Percentiles rank a stretch among this genome's conserved stretches.
These are phyloP conservation scores for Drosophila cracens DNA, from an alignment of 2,888 invertebrate species.

Conservation along the genomic window DNA sequence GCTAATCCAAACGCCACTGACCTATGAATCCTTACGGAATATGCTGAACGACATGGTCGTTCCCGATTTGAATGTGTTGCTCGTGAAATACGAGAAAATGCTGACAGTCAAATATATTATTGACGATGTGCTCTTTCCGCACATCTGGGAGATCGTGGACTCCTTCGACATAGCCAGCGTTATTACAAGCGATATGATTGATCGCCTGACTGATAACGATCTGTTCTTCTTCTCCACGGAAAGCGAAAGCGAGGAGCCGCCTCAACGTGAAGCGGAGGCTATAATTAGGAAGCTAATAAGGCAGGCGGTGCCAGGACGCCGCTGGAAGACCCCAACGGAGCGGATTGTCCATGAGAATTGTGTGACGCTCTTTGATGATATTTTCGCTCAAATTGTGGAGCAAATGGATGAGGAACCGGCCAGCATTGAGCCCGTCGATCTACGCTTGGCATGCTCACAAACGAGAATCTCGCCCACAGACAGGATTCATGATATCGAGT, in stretches of 20 bases:
- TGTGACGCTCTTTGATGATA: slow-evolving; percentile 67
- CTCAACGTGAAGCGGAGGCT: slow-evolving; percentile 64
- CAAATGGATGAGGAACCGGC: background rate
- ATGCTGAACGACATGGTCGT: slow-evolving; percentile 62
- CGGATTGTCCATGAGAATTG: slow-evolving; percentile 67
- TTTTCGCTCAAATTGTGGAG: slow-evolving; percentile 48
- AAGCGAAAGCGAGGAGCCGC: slow-evolving; percentile 54
- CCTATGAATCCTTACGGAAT: slow-evolving; percentile 60
- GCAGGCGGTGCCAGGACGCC: slow-evolving; percentile 72
- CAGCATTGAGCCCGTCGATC: slow-evolving; percentile 2
- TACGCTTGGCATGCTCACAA: slow-evolving; percentile 17
- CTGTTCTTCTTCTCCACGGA: slow-evolving; percentile 69
- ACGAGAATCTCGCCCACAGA: slow-evolving; percentile 6
- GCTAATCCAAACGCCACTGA: slow-evolving; percentile 70
- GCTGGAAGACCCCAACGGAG: slow-evolving; percentile 75
- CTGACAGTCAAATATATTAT: slow-evolving; percentile 61
- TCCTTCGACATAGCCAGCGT: slow-evolving; percentile 63
- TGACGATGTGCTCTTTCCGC: slow-evolving; percentile 84
- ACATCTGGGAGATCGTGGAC: slow-evolving; percentile 85
- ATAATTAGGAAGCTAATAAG: slow-evolving; percentile 79
- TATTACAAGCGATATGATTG: slow-evolving; percentile 66
- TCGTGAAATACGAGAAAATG: slow-evolving; percentile 55
- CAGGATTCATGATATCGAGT: slow-evolving; percentile 7
- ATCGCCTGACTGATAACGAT: slow-evolving; percentile 78
- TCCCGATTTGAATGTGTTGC: slow-evolving; percentile 55